phyloP scores from a whole-genome alignment of 2,113 vertebrate genomes.

The Myotis lucifugus region DNA sequence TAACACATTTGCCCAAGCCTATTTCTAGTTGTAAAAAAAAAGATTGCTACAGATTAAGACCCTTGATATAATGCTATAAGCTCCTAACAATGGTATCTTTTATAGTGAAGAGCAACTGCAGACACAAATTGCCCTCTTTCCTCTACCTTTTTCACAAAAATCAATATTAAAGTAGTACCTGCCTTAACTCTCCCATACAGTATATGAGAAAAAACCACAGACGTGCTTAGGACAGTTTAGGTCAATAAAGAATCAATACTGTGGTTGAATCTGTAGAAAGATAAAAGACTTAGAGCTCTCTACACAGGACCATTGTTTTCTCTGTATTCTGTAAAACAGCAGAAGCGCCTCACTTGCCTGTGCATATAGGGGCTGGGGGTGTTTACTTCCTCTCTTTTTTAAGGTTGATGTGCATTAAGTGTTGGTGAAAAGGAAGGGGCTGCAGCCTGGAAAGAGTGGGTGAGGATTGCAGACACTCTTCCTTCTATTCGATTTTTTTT shows the following conservation, averaged over 20 bases:
- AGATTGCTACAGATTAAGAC: slow-evolving; percentile 89
- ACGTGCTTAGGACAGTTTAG: slow-evolving; percentile 92
- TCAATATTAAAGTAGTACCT: slow-evolving; percentile 91
- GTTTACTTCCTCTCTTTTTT: slow-evolving; percentile 56
- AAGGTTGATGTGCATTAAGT: slow-evolving; percentile 80
- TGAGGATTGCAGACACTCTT: neutral
- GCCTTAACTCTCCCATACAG: slow-evolving; percentile 90
- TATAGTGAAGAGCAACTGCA: slow-evolving; percentile 88
- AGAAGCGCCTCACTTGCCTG: slow-evolving; percentile 80
- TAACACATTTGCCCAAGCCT: slow-evolving; percentile 89
- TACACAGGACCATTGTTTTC: slow-evolving; percentile 89
- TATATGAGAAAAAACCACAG: slow-evolving; percentile 90
- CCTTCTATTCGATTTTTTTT: neutral
- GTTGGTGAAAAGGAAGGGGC: slow-evolving; percentile 78
- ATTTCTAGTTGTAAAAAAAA: slow-evolving; percentile 89
- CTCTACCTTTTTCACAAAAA: slow-evolving; percentile 90
- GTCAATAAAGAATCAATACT: slow-evolving; percentile 99
- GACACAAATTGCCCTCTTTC: slow-evolving; percentile 89
- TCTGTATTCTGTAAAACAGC: slow-evolving; percentile 85
- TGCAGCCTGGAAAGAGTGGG: neutral
- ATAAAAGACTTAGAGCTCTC: slow-evolving; percentile 93
- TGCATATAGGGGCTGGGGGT: neutral
- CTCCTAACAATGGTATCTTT: slow-evolving; percentile 89
- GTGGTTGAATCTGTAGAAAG: slow-evolving; percentile 95
- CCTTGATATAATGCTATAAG: slow-evolving; percentile 90